Evolutionary conservation across 1,140 invertebrate species (phyloP).

Genomic region (Marisa cornuarietis): DNA sequence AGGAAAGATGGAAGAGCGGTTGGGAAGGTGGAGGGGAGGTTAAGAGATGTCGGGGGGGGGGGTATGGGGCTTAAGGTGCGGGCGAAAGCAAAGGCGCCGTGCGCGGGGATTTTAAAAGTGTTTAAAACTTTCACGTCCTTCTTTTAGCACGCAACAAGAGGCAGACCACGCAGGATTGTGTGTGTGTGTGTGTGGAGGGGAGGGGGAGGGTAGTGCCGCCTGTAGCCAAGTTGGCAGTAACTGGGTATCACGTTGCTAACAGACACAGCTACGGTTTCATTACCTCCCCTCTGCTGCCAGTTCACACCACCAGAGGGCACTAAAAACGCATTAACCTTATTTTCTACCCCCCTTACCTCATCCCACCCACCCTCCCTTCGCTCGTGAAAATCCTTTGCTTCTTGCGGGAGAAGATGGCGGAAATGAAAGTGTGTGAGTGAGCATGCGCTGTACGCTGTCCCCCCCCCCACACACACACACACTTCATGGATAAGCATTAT

Average conservation of each 20-base stretch:
- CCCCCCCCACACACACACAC: too few species aligned
- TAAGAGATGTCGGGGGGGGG: too few species aligned
- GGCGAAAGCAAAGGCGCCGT: neutral
- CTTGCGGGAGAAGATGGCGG: too few species aligned
- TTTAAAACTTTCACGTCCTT: neutral
- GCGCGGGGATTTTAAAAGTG: neutral
- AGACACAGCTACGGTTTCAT: conserved; percentile 17
- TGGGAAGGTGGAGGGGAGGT: too few species aligned
- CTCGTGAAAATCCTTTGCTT: too few species aligned
- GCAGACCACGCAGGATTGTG: neutral
- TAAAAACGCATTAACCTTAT: conserved; percentile 1
- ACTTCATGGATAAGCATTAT: too few species aligned
- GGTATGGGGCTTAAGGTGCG: too few species aligned
- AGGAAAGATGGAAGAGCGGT: too few species aligned
- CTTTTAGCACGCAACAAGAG: too few species aligned
- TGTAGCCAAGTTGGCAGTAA: neutral
- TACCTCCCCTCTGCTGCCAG: conserved; percentile 9
- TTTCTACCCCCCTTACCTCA: neutral
- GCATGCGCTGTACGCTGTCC: too few species aligned
- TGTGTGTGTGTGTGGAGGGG: too few species aligned
- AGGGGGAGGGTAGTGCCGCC: neutral
- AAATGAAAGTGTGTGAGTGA: too few species aligned
- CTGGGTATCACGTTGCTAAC: conserved; percentile 1
- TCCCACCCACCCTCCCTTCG: neutral
- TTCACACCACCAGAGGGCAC: conserved; percentile 14